Conservation (phyloP, 2,113 vertebrate species). For the Sylvia atricapilla region DNA sequence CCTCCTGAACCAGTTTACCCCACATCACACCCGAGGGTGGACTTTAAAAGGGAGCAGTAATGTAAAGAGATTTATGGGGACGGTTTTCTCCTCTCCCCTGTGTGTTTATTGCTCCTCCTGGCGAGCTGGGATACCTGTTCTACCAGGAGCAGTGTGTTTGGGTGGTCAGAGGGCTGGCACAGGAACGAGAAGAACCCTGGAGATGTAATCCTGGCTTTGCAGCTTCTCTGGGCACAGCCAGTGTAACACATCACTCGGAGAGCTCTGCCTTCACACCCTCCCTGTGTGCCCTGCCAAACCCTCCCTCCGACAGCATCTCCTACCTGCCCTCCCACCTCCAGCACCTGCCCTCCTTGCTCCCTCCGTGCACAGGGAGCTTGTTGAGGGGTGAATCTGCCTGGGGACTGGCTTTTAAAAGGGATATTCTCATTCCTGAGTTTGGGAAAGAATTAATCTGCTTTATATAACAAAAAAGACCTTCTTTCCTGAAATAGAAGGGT, state of each 20-base stretch:
- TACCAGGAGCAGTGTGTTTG: background rate
- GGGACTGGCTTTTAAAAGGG: background rate
- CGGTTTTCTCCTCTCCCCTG: background rate
- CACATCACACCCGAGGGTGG: background rate
- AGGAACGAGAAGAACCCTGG: background rate
- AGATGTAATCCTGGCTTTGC: background rate
- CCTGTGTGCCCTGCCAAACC: background rate
- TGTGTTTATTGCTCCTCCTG: background rate
- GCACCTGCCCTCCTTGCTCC: background rate
- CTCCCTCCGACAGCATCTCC: background rate
- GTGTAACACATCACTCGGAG: background rate
- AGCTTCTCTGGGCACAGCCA: background rate
- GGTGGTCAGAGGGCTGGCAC: background rate
- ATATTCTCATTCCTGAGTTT: background rate
- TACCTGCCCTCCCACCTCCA: background rate
- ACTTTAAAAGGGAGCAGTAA: background rate
- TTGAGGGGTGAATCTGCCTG: background rate
- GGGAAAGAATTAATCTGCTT: background rate
- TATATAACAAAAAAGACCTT: background rate
- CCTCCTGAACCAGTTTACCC: background rate
- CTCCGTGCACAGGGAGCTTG: background rate
- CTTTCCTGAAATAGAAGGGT: background rate
- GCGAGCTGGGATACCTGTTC: background rate
- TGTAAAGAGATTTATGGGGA: conserved; percentile 22
- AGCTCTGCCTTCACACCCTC: background rate